Evolutionary conservation across 1,140 invertebrate species (phyloP).

Genomic region (Scylla paramamosain): DNA sequence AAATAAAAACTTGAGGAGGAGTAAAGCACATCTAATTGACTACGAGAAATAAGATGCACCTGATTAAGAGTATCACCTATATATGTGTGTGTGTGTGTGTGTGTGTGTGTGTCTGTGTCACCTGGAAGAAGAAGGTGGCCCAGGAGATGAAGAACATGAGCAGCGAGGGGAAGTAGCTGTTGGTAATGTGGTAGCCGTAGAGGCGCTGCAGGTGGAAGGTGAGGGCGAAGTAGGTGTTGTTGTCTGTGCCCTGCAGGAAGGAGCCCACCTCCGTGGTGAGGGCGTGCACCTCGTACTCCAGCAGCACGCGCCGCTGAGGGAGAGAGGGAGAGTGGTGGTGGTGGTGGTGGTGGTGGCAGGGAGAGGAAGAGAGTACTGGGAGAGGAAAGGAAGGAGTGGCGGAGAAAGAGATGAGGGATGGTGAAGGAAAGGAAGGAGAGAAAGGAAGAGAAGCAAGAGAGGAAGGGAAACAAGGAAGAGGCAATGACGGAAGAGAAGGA

Average conservation of each 20-base stretch:
- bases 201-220: constrained; percentile 64
- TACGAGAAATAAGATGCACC: too few relatives aligned
- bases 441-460: too few relatives aligned
- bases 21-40: too few relatives aligned
- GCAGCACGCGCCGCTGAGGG: constrained; percentile 49
- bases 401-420: neutral
- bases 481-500: neutral
- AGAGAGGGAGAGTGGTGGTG: neutral
- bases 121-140: constrained; percentile 64
- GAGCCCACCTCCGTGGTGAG: constrained; percentile 52
- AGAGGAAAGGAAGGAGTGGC: neutral
- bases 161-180: constrained; percentile 53
- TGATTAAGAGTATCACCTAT: too few relatives aligned
- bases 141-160: constrained; percentile 51
- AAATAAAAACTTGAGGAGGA: neutral
- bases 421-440: neutral
- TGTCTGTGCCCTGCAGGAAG: constrained; percentile 51
- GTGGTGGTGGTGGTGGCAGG: neutral
- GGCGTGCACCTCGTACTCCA: constrained; percentile 65
- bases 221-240: constrained; percentile 67
- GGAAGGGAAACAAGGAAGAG: too few relatives aligned
- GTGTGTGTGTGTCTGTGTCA: neutral
- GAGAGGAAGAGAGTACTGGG: too few relatives aligned
- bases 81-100: too few relatives aligned
- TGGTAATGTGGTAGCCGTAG: constrained; percentile 69